Conservation (phyloP, 2,797 vertebrate species). For the Neostethus bicornis region DNA sequence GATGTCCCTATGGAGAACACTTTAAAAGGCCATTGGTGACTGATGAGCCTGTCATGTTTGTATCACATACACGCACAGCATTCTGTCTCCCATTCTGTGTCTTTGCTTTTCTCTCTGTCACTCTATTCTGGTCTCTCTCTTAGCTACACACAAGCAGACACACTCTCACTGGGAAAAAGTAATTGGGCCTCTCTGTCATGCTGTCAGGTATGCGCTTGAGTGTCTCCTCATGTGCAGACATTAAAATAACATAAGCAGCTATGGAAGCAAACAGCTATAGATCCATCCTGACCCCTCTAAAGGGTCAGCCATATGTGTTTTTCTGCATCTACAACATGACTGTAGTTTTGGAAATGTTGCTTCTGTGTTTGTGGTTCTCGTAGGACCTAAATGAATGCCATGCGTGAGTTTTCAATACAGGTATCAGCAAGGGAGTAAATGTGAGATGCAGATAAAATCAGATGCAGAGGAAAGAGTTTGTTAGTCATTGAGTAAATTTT, state of each 20-base stretch:
- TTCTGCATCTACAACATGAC: conserved; percentile 1
- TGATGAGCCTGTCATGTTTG: conserved; percentile 78
- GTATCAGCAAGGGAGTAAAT: conserved; percentile 15
- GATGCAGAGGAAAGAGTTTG: conserved; percentile 37
- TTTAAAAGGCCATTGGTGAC: conserved; percentile 79
- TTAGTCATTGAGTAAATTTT: conserved; percentile 41
- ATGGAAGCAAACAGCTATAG: conserved; percentile 59
- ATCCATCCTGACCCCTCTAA: conserved; percentile 67
- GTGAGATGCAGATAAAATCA: conserved; percentile 33
- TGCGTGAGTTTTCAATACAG: not conserved
- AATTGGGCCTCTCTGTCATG: conserved; percentile 80
- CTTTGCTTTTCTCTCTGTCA: conserved; percentile 30
- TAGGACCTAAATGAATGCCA: conserved; percentile 12
- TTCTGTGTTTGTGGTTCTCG: conserved; percentile 6
- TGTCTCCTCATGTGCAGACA: conserved; percentile 78
- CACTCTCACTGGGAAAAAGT: conserved; percentile 51
- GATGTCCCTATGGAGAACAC: conserved; percentile 70
- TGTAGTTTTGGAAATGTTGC: conserved; percentile 2
- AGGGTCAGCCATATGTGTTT: conserved; percentile 37
- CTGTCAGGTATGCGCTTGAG: conserved; percentile 75
- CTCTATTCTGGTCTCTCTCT: conserved; percentile 11
- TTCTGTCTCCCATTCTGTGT: conserved; percentile 23
- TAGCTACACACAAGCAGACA: conserved; percentile 30
- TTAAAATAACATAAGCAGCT: conserved; percentile 80
- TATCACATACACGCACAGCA: conserved; percentile 59